Evolutionary conservation across 2,888 invertebrate genomes (phyloP).

Genomic region (Baccha elongata): DNA sequence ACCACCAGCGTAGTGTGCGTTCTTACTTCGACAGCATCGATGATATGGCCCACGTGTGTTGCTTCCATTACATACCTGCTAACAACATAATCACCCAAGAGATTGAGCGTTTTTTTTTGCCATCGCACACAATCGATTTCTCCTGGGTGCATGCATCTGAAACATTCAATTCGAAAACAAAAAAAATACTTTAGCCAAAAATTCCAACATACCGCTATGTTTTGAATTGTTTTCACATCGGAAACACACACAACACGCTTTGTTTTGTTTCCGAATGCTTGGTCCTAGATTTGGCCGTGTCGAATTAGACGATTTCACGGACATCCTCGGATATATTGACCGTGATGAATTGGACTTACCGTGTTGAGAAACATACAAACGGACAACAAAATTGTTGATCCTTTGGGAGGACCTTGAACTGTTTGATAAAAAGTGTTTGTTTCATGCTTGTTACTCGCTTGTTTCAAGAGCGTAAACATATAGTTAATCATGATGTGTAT

Average conservation of each 20-base stretch:
- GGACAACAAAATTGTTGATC: slow-evolving; percentile 19
- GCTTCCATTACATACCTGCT: slow-evolving; percentile 65
- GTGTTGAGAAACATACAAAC: slow-evolving; percentile 42
- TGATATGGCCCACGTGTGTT: slow-evolving; percentile 59
- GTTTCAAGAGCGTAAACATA: slow-evolving; percentile 39
- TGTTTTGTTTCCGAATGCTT: slow-evolving; percentile 41
- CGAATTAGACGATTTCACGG: slow-evolving; percentile 68
- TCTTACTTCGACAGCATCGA: slow-evolving; percentile 1
- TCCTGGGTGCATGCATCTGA: slow-evolving; percentile 8
- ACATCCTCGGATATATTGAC: slow-evolving; percentile 63
- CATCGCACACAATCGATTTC: slow-evolving; percentile 49
- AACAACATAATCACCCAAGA: slow-evolving; percentile 68
- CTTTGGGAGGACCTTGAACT: slow-evolving; percentile 54
- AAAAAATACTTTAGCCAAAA: slow-evolving; percentile 7
- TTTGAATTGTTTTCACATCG: slow-evolving; percentile 63
- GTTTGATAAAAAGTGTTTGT: slow-evolving; percentile 41
- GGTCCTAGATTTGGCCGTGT: slow-evolving; percentile 51
- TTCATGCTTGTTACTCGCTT: slow-evolving; percentile 57
- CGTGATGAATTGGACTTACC: slow-evolving; percentile 48
- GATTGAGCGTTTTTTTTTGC: slow-evolving; percentile 41
- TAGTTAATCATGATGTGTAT: slow-evolving; percentile 26
- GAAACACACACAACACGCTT: slow-evolving; percentile 24
- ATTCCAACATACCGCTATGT: slow-evolving; percentile 36
- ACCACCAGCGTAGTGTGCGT: slow-evolving; percentile 20
- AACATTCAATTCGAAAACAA: slow-evolving; percentile 12